Evolutionary conservation across 2,888 invertebrate species (phyloP), one percentile per base, ranked within the genome.

Genomic region (Pecten maximus): DNA sequence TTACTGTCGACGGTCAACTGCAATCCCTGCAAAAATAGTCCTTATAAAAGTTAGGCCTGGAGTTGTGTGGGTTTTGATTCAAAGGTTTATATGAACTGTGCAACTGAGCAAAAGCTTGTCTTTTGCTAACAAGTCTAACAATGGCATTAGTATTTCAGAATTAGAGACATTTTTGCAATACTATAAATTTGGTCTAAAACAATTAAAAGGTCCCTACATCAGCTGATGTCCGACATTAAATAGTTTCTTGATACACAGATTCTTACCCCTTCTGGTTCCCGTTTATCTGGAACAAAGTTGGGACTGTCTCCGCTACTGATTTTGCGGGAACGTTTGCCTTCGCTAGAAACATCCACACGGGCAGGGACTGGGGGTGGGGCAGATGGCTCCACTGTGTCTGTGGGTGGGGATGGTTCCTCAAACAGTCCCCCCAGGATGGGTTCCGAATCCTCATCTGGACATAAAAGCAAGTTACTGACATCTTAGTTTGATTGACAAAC

Each of bases 351-450:
- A 35, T 94, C 95, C 50, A 93, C 93, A 74, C 94, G 92, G 0
- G 94, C 93, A 28, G 94, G 94, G 16, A 94, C 91, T 19, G 94
- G 92, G 19, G 95, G 94, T 87, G 94, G 93, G 40, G 95, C 94
- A 44, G 95, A 92, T 40, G 95, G 91, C 40, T 93, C 93, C 19
- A 94, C 91, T n/a, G 94, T 92, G 40, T 93, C 94, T 16, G 94
- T 92, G 8, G 95, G 94, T 0, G 98, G 98, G 40, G 98, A 98
- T 19, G 99, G 97, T 0, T 99, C 98, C 96, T 99, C 99, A 97
- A 99, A 98, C 99, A 99, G 99, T 94, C 98, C 98, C 0, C 99
- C 99, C 94, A 98, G 97, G 92, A 98, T 98, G 8, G 98, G 98
- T 97, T 98, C 98, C 96, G 97, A 97, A 92, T 97, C 97, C 91